A percentile compares a stretch with the other conserved stretches of the same genome.
These are phyloP conservation scores for Aporophyla nigra DNA, from an alignment of 2,888 invertebrate species.

Conservation along the genomic window DNA sequence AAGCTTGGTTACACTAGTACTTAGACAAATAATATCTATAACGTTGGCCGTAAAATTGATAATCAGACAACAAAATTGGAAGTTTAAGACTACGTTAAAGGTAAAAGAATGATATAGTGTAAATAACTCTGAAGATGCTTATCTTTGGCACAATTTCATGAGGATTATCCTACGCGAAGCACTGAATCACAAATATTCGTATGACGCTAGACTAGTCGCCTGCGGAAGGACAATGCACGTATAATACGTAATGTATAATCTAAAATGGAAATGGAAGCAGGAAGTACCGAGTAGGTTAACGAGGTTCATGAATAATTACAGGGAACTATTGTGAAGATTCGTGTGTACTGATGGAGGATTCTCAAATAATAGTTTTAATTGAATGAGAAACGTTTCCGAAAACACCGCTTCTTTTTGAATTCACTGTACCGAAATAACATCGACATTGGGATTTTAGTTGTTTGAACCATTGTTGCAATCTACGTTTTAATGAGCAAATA, in stretches of 20 bases:
- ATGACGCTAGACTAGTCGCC: conserved; percentile 71
- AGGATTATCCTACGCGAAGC: conserved; percentile 77
- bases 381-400: conserved; percentile 20
- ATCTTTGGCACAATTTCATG: conserved; percentile 83
- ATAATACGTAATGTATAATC: conserved; percentile 73
- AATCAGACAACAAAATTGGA: conserved; percentile 60
- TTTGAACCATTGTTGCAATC: conserved; percentile 20
- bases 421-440: conserved; percentile 4
- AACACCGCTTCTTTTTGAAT: not conserved
- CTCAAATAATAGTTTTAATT: conserved; percentile 48
- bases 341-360: conserved; percentile 46
- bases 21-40: conserved; percentile 65
- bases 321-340: conserved; percentile 74
- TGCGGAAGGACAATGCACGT: conserved; percentile 75
- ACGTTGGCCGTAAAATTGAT: conserved; percentile 60
- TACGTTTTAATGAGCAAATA: conserved; percentile 29
- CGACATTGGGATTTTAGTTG: conserved; percentile 5
- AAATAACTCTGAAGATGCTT: conserved; percentile 55
- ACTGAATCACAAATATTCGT: conserved; percentile 74
- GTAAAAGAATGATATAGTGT: conserved; percentile 50
- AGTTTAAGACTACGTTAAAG: conserved; percentile 49
- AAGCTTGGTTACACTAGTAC: conserved; percentile 81
- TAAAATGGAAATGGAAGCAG: conserved; percentile 77
- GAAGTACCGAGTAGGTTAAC: conserved; percentile 74
- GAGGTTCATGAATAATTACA: conserved; percentile 77